A percentile compares a stretch with the other conserved stretches of the same genome.
These are phyloP conservation scores for Atrina japonica DNA, from an alignment of 2,888 invertebrate genomes.

Conservation along the genomic window DNA sequence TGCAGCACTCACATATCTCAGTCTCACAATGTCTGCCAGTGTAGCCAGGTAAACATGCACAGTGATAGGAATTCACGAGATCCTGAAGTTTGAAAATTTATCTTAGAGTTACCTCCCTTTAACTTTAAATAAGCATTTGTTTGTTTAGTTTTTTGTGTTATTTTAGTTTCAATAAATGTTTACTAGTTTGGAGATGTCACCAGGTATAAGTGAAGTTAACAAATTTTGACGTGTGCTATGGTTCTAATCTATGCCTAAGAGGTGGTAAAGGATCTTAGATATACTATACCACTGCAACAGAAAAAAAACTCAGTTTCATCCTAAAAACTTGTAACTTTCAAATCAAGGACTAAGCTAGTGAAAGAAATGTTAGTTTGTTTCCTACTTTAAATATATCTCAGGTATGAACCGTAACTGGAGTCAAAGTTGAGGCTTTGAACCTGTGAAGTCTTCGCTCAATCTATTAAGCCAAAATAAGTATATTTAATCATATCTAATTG, in stretches of 20 bases:
- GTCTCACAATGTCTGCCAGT: constrained; percentile 95
- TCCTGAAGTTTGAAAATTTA: constrained; percentile 84
- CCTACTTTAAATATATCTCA: no score
- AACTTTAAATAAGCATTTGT: neutral
- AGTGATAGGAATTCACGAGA: constrained; percentile 94
- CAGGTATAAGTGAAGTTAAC: neutral
- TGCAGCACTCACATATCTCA: constrained; percentile 93
- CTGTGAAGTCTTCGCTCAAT: no score
- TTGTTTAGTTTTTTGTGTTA: neutral
- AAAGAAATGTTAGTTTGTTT: no score
- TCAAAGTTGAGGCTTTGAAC: no score
- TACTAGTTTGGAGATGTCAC: neutral
- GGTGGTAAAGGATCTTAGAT: neutral
- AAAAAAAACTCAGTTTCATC: no score
- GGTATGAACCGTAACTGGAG: no score
- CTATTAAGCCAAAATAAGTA: no score
- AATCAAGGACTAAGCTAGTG: no score
- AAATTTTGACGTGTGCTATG: neutral
- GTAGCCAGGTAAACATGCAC: constrained; percentile 93
- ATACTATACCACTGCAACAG: no score
- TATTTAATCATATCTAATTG: no score
- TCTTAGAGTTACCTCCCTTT: constrained; percentile 21
- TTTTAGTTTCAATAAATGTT: neutral
- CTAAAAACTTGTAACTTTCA: no score
- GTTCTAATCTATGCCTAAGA: neutral